Evolutionary conservation across 2,888 invertebrate genomes (phyloP).

Genomic region (Clusia tigrina): DNA sequence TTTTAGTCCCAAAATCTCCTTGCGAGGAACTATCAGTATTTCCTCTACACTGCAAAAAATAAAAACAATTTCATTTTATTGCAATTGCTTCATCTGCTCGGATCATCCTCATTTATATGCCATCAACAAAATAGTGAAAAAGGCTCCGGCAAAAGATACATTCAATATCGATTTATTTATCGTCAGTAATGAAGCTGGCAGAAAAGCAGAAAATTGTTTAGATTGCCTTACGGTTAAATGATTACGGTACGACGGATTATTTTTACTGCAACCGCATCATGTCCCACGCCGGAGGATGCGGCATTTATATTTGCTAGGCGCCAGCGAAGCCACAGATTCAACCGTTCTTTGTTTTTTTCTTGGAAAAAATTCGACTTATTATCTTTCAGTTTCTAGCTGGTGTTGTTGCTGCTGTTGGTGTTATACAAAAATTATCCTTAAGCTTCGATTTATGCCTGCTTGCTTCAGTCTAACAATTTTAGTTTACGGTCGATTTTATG

Average conservation of each 20-base stretch:
- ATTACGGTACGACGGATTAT: constrained; percentile 4
- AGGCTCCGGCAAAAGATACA: constrained; percentile 26
- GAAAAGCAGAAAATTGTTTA: constrained; percentile 59
- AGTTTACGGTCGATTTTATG: constrained; percentile 15
- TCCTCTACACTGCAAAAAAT: too few species aligned
- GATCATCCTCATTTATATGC: constrained; percentile 2
- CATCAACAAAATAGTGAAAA: background rate
- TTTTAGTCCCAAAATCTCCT: too few species aligned
- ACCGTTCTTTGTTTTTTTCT: background rate
- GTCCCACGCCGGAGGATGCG: background rate
- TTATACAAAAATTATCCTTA: background rate
- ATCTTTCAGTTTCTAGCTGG: background rate
- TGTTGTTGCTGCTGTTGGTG: background rate
- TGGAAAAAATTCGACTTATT: constrained; percentile 1
- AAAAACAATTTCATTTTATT: constrained; percentile 7
- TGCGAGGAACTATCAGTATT: too few species aligned
- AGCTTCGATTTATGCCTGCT: constrained; percentile 1
- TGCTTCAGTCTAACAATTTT: constrained; percentile 19
- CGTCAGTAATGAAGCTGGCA: constrained; percentile 58
- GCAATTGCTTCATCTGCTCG: background rate
- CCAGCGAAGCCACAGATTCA: background rate
- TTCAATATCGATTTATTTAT: constrained; percentile 59
- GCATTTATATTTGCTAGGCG: constrained; percentile 4
- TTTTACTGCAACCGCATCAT: background rate
- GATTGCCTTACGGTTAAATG: constrained; percentile 21